Conservation (phyloP, 2,797 vertebrate species). For the Alcedo quadribrachys region DNA sequence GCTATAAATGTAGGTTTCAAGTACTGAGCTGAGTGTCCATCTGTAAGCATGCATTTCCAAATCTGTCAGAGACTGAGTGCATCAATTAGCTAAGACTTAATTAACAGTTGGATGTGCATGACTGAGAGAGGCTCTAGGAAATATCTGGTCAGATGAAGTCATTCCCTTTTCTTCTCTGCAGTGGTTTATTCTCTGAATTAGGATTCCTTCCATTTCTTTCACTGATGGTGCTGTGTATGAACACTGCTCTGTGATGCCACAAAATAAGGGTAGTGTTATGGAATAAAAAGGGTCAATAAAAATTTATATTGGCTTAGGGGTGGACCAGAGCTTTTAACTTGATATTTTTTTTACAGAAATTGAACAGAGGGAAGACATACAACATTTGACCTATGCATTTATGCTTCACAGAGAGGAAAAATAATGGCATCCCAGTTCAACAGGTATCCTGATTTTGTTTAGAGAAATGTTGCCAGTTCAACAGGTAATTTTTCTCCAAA, state of each 20-base stretch:
- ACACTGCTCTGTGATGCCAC: background rate
- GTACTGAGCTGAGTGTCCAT: background rate
- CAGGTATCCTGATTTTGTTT: background rate
- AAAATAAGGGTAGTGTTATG: background rate
- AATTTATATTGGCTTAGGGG: background rate
- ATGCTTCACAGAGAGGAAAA: background rate
- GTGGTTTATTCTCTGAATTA: background rate
- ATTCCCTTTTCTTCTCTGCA: background rate
- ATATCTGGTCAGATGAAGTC: accelerated
- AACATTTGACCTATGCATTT: background rate
- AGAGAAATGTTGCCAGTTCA: background rate
- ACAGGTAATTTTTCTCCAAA: background rate
- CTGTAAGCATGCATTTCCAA: background rate
- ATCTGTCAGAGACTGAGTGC: background rate
- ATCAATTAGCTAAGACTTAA: background rate
- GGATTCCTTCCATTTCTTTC: background rate
- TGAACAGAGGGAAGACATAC: background rate
- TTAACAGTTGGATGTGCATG: background rate
- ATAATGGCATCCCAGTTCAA: background rate
- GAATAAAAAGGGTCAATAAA: background rate
- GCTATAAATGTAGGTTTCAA: background rate
- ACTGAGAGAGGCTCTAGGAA: background rate
- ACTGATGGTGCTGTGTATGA: background rate
- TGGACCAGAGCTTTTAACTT: background rate
- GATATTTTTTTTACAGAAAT: background rate